Conservation (phyloP, 2,888 invertebrate genomes). For the Sminthurinus aureus region DNA sequence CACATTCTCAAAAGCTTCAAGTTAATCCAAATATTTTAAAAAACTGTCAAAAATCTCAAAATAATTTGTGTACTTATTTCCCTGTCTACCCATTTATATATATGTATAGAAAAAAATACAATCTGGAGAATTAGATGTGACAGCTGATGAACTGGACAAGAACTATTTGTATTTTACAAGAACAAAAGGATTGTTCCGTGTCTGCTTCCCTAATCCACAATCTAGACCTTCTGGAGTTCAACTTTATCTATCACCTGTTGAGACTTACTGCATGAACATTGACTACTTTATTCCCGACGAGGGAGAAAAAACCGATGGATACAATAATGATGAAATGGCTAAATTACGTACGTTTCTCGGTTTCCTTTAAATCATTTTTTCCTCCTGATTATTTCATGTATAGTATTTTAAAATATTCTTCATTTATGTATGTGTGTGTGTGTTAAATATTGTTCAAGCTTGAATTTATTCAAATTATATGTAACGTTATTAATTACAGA, state of each 20-base stretch:
- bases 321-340: constrained; percentile 76
- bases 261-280: constrained; percentile 93
- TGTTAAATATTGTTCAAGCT: no score
- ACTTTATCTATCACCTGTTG: constrained; percentile 88
- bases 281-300: constrained; percentile 93
- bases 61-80: no score
- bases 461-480: no score
- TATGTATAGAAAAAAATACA: constrained; percentile 75
- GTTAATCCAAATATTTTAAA: no score
- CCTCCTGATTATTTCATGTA: neutral
- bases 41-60: no score
- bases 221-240: constrained; percentile 68
- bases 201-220: constrained; percentile 77
- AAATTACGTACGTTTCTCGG: constrained; percentile 73
- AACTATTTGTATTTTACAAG: constrained; percentile 91
- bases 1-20: no score
- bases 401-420: neutral
- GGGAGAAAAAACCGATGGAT: constrained; percentile 80
- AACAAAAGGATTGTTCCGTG: constrained; percentile 91
- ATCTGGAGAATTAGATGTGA: constrained; percentile 72
- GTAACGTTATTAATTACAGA: constrained; percentile 66
- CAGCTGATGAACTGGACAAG: constrained; percentile 78
- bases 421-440: no score
- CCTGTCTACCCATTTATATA: neutral
- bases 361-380: neutral